These are phyloP conservation scores for Acropora tenuis DNA, from an alignment of 64 coral and sea anemone species.

Conservation along the genomic window DNA sequence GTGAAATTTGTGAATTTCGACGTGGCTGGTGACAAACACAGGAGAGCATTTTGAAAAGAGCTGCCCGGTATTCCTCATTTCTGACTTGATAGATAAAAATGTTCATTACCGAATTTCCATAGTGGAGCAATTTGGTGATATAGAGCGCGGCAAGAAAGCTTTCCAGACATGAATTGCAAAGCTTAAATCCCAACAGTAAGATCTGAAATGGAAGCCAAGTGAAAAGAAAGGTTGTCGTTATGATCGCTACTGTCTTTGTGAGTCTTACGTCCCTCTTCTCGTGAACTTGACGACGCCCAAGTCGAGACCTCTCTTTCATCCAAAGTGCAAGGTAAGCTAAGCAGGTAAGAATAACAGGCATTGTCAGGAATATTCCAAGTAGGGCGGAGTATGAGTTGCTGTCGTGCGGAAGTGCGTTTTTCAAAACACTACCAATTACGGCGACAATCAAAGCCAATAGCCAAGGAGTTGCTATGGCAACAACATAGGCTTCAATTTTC, in stretches of 20 bases:
- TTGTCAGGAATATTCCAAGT: not conserved
- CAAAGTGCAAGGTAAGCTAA: not conserved
- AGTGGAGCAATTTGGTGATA: not conserved
- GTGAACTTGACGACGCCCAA: not conserved
- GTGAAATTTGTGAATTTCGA: not conserved
- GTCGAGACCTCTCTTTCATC: slow-evolving; percentile 9
- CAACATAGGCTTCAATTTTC: not conserved
- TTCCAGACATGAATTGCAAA: not conserved
- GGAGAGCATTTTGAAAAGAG: not conserved
- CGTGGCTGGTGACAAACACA: no score
- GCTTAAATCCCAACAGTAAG: not conserved
- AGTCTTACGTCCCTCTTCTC: not conserved
- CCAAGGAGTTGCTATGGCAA: not conserved
- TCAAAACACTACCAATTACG: no score
- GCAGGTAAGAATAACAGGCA: not conserved
- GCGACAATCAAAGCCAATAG: not conserved
- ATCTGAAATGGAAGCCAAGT: slow-evolving; percentile 22
- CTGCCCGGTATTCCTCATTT: not conserved
- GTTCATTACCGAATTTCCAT: not conserved
- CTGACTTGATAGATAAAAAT: not conserved
- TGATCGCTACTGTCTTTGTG: not conserved
- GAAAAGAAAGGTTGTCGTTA: not conserved
- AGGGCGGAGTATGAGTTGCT: not conserved
- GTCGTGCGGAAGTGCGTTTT: no score
- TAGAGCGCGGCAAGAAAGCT: no score